Evolutionary conservation across 2,888 invertebrate species (phyloP).

Genomic region (Tineola bisselliella): DNA sequence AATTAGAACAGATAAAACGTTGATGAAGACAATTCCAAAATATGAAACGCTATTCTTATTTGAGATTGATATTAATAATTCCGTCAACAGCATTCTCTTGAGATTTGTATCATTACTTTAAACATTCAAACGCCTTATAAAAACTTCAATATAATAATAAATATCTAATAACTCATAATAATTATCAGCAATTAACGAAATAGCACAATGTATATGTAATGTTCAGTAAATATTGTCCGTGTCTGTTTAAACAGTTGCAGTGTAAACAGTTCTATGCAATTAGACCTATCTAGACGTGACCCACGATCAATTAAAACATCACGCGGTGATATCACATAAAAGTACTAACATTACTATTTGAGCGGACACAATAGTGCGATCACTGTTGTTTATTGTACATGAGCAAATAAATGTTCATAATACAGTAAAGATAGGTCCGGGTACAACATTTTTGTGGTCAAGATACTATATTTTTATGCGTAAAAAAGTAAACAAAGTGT

Average conservation of each 20-base stretch:
- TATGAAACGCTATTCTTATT: not conserved
- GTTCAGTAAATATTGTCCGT: not conserved
- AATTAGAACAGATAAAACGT: not conserved
- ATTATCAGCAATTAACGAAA: not conserved
- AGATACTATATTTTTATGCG: conserved; percentile 18
- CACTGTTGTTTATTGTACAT: not conserved
- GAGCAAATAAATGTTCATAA: not conserved
- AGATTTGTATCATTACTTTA: not conserved
- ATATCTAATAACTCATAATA: not conserved
- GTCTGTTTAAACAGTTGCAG: not conserved
- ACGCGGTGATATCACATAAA: not conserved
- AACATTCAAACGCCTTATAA: not conserved
- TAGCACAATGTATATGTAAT: not conserved
- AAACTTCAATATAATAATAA: not conserved
- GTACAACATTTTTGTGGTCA: conserved; percentile 27
- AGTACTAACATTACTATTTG: not conserved
- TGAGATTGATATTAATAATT: not conserved
- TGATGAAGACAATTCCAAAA: not conserved
- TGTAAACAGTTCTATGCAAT: not conserved
- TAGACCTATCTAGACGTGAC: not conserved
- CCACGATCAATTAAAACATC: conserved; percentile 8
- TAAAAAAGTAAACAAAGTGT: conserved; percentile 44
- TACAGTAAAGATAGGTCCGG: conserved; percentile 22
- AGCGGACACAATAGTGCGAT: not conserved
- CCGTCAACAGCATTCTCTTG: not conserved